These are phyloP conservation scores for Catharus minimus DNA, from an alignment of 2,113 vertebrate species.

Conservation along the genomic window DNA sequence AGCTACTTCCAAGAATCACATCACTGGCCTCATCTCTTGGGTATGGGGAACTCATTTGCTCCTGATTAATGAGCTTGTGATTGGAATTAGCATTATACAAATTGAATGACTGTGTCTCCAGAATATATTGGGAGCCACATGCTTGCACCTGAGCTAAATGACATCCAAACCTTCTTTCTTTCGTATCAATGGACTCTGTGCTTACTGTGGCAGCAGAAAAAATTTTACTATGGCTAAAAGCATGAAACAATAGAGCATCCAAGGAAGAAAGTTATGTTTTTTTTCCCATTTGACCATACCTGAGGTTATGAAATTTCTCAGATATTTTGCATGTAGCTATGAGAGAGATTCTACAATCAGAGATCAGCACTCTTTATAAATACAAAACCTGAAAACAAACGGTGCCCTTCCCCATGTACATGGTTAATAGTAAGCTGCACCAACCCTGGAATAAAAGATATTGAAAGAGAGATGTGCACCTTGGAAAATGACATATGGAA, in stretches of 20 bases:
- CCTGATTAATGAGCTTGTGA: background rate
- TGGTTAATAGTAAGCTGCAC: background rate
- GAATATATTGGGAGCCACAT: background rate
- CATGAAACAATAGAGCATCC: background rate
- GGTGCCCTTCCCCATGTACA: fast-evolving
- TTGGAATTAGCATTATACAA: background rate
- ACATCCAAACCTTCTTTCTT: background rate
- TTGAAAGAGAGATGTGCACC: background rate
- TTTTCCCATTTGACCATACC: background rate
- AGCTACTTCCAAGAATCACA: background rate
- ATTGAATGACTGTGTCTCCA: background rate
- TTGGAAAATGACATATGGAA: fast-evolving
- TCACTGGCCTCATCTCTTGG: background rate
- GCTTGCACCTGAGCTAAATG: background rate
- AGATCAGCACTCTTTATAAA: background rate
- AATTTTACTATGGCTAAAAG: background rate
- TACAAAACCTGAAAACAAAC: background rate
- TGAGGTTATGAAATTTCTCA: background rate
- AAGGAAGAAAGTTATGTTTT: background rate
- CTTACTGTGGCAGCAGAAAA: background rate
- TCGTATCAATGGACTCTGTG: background rate
- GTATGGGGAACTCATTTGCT: background rate
- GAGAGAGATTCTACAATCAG: background rate
- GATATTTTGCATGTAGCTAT: background rate
- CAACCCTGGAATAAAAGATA: background rate